Conservation (phyloP, 1,140 invertebrate genomes). For the Macrobrachium nipponense region DNA sequence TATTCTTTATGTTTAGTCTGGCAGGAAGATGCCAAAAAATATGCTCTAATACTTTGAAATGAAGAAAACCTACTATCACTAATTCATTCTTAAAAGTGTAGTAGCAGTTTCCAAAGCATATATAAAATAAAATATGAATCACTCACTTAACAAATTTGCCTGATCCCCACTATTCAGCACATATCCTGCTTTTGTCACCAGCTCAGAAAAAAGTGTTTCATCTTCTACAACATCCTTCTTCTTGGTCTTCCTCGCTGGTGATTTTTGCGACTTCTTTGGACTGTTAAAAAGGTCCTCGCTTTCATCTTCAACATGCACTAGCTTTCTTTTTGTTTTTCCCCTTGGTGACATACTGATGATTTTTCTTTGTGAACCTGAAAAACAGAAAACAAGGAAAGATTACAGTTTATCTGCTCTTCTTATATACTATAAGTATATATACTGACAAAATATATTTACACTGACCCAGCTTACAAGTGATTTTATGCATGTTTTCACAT, state of each 20-base stretch:
- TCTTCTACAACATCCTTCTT: conserved; percentile 25
- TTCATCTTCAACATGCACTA: not conserved
- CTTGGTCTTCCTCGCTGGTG: not conserved
- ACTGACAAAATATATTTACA: too few species aligned
- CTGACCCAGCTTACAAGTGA: too few species aligned
- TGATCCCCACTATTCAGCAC: conserved; percentile 32
- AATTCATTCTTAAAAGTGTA: not conserved
- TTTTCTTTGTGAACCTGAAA: not conserved
- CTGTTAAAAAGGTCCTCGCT: conserved; percentile 6
- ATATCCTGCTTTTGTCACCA: conserved; percentile 44
- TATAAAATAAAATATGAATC: not conserved
- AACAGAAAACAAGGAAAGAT: not conserved
- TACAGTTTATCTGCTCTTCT: too few species aligned
- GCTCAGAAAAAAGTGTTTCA: conserved; percentile 41
- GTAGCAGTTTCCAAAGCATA: too few species aligned
- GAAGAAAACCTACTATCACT: too few species aligned
- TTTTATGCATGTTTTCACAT: too few species aligned
- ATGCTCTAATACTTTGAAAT: too few species aligned
- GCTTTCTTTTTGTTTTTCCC: not conserved
- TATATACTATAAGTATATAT: too few species aligned
- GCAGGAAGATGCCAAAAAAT: too few species aligned
- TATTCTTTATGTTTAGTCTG: too few species aligned
- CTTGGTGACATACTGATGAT: not conserved
- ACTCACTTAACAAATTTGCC: conserved; percentile 46
- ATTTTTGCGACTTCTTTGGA: not conserved